A percentile compares a stretch with the other conserved stretches of the same genome.
phyloP scores from a whole-genome alignment of 2,797 vertebrate genomes.

The Molossus molossus region DNA sequence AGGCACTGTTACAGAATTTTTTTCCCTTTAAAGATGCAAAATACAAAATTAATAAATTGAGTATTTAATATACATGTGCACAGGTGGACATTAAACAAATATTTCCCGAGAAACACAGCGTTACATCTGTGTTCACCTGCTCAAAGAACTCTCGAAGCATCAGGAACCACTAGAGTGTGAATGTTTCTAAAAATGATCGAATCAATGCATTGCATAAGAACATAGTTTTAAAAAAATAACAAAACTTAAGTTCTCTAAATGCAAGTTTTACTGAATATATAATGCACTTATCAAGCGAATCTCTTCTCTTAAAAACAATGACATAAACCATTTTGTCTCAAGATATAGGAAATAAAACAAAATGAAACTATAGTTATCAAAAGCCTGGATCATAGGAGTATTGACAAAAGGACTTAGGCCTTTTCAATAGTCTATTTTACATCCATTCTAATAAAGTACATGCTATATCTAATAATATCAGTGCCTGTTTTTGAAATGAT shows the following conservation, averaged over 20 bases:
- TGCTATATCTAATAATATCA: neutral
- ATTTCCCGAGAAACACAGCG: slow-evolving; percentile 70
- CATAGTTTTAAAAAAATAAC: neutral
- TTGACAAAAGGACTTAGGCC: neutral
- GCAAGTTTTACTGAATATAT: slow-evolving; percentile 15
- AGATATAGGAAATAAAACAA: slow-evolving; percentile 36
- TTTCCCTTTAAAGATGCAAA: neutral
- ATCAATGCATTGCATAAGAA: neutral
- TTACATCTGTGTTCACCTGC: slow-evolving; percentile 71
- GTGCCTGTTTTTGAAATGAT: neutral
- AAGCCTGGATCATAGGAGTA: neutral
- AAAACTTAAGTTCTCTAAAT: slow-evolving; percentile 46
- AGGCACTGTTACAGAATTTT: neutral
- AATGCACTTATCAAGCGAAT: slow-evolving; percentile 16
- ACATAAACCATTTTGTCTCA: neutral
- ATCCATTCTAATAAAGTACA: slow-evolving; percentile 7
- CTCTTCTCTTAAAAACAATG: neutral
- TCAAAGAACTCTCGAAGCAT: slow-evolving; percentile 37
- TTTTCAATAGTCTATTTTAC: neutral
- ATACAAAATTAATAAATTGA: slow-evolving; percentile 48
- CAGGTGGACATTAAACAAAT: slow-evolving; percentile 70
- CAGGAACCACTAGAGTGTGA: slow-evolving; percentile 37
- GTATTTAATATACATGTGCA: slow-evolving; percentile 60
- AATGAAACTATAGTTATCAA: neutral
- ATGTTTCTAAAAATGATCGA: slow-evolving; percentile 67